These are phyloP conservation scores for Hippocampus comes DNA, from an alignment of 2,113 vertebrate genomes.

Conservation along the genomic window DNA sequence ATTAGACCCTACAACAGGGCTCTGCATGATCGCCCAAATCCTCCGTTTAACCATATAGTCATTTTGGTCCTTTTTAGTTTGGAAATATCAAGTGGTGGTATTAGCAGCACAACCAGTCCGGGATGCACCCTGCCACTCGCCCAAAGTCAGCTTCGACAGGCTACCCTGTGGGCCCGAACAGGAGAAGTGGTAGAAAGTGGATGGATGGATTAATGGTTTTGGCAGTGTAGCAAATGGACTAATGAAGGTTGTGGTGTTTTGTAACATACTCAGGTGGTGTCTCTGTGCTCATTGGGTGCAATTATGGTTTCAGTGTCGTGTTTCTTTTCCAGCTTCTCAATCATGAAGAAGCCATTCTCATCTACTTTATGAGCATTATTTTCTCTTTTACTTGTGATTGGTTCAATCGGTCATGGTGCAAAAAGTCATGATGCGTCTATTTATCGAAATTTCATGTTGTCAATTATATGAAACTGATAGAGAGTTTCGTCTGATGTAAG, in stretches of 20 bases:
- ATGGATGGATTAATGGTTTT: background rate
- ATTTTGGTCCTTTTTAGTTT: background rate
- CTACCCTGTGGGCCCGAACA: background rate
- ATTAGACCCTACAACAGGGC: background rate
- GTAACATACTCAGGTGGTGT: background rate
- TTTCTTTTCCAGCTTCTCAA: background rate
- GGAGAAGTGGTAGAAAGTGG: background rate
- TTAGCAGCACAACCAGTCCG: background rate
- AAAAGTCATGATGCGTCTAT: background rate
- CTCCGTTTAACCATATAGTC: background rate
- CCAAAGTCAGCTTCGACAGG: background rate
- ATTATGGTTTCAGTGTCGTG: slow-evolving; percentile 4
- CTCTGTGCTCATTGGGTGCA: background rate
- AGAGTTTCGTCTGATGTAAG: no score
- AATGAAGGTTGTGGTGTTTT: slow-evolving; percentile 3
- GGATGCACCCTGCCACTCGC: background rate
- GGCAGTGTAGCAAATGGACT: background rate
- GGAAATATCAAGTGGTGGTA: background rate
- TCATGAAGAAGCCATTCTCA: background rate
- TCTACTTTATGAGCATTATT: background rate
- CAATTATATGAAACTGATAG: background rate
- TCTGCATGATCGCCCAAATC: background rate
- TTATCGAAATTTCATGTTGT: no score
- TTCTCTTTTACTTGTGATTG: background rate
- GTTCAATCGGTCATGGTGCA: background rate